These are phyloP conservation scores for Nycticorax nycticorax DNA, from an alignment of 2,113 vertebrate species.

Conservation along the genomic window DNA sequence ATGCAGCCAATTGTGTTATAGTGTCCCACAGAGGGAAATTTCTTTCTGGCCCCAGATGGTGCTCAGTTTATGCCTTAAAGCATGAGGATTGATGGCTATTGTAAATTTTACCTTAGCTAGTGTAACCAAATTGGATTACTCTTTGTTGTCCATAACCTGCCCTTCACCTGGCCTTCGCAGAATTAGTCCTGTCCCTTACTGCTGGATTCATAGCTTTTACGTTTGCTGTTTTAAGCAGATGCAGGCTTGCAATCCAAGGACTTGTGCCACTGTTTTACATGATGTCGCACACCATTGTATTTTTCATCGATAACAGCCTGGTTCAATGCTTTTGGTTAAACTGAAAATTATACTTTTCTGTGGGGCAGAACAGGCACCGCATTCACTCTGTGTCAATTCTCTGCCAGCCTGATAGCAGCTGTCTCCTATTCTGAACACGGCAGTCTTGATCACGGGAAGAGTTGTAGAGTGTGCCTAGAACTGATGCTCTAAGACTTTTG, in stretches of 20 bases:
- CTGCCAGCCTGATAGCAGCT: not conserved
- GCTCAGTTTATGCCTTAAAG: conserved; percentile 60
- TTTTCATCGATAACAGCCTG: not conserved
- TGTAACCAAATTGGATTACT: conserved; percentile 57
- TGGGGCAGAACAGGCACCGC: not conserved
- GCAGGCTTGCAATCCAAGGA: not conserved
- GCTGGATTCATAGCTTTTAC: not conserved
- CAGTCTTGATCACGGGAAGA: not conserved
- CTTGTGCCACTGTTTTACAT: not conserved
- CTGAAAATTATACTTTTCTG: not conserved
- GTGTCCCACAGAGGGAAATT: conserved; percentile 46
- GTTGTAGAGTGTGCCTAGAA: not conserved
- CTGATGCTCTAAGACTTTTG: not conserved
- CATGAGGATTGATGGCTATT: conserved; percentile 50
- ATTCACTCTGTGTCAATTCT: not conserved
- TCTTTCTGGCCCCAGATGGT: conserved; percentile 54
- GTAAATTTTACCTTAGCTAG: conserved; percentile 63
- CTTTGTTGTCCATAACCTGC: conserved; percentile 49
- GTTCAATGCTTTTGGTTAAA: not conserved
- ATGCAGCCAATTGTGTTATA: conserved; percentile 12
- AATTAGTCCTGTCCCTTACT: not conserved
- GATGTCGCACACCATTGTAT: not conserved
- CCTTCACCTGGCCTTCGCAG: conserved; percentile 50
- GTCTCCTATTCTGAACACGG: not conserved
- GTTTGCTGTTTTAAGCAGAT: not conserved